phyloP scores from a whole-genome alignment of 1,140 invertebrate genomes.

The Apis florea region DNA sequence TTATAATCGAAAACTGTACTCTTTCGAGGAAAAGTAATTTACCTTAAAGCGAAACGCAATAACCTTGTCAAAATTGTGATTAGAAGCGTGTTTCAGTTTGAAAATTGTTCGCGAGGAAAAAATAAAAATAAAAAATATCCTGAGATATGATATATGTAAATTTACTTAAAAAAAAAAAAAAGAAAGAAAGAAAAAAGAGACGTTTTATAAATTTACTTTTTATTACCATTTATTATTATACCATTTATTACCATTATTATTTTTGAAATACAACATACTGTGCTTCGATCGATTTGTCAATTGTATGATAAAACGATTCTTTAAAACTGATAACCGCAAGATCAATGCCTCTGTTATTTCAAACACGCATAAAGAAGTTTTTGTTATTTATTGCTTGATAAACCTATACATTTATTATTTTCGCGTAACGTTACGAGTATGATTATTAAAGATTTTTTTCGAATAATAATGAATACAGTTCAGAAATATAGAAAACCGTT shows the following conservation, averaged over 20 bases:
- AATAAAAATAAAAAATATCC: neutral
- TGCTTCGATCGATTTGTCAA: too few relatives aligned
- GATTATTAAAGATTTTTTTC: neutral
- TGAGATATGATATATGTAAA: neutral
- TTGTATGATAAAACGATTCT: too few relatives aligned
- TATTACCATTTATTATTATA: too few relatives aligned
- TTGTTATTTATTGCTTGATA: neutral
- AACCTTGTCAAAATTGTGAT: slow-evolving; percentile 21
- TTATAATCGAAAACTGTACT: slow-evolving; percentile 53
- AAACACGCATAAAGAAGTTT: too few relatives aligned
- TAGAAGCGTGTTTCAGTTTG: neutral
- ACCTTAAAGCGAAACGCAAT: slow-evolving; percentile 22
- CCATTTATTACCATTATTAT: too few relatives aligned
- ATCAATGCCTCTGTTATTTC: too few relatives aligned
- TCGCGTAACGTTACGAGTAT: neutral
- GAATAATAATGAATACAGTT: neutral
- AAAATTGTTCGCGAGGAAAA: neutral
- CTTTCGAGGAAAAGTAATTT: slow-evolving; percentile 33
- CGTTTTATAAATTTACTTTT: too few relatives aligned
- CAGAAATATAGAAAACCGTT: neutral
- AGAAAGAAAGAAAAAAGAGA: too few relatives aligned
- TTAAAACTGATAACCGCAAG: too few relatives aligned
- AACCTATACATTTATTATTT: neutral
- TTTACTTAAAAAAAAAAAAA: too few relatives aligned
- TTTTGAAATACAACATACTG: too few relatives aligned